A percentile compares a stretch with the other conserved stretches of the same genome.
Conservation (phyloP, 1,140 invertebrate species). For the Drosophila rufa region DNA sequence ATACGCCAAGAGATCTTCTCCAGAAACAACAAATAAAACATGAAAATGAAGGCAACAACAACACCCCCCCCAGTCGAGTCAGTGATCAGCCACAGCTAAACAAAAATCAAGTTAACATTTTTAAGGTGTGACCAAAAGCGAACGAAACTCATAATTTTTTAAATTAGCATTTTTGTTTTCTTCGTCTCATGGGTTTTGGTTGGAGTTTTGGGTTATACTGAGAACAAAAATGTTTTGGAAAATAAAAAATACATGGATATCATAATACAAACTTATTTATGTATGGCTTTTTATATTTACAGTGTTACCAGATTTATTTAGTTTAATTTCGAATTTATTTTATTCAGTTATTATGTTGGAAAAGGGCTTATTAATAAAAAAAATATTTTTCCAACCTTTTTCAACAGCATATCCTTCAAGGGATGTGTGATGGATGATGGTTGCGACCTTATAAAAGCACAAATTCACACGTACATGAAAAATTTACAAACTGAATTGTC, state of each 20-base stretch:
- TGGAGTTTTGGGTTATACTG: conserved; percentile 18
- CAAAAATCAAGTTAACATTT: conserved; percentile 58
- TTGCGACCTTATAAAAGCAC: not conserved
- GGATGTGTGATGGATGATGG: no score
- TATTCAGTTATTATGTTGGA: no score
- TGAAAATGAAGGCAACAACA: conserved; percentile 4
- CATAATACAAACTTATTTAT: not conserved
- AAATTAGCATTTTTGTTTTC: conserved; percentile 82
- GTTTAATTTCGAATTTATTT: not conserved
- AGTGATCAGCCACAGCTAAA: conserved; percentile 22
- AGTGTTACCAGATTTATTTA: not conserved
- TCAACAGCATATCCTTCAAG: no score
- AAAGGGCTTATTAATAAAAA: no score
- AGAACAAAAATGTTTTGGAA: not conserved
- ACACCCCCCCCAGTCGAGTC: not conserved
- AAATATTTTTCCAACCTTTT: no score
- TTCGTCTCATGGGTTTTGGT: conserved; percentile 27
- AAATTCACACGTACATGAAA: not conserved
- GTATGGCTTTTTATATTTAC: no score
- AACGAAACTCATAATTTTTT: conserved; percentile 84
- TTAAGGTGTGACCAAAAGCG: conserved; percentile 84
- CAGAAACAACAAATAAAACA: conserved; percentile 24
- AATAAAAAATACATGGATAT: not conserved
- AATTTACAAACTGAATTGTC: no score
- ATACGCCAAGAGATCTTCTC: conserved; percentile 56